phyloP scores from a whole-genome alignment of 2,113 vertebrate genomes.

The Pseudopodoces humilis region DNA sequence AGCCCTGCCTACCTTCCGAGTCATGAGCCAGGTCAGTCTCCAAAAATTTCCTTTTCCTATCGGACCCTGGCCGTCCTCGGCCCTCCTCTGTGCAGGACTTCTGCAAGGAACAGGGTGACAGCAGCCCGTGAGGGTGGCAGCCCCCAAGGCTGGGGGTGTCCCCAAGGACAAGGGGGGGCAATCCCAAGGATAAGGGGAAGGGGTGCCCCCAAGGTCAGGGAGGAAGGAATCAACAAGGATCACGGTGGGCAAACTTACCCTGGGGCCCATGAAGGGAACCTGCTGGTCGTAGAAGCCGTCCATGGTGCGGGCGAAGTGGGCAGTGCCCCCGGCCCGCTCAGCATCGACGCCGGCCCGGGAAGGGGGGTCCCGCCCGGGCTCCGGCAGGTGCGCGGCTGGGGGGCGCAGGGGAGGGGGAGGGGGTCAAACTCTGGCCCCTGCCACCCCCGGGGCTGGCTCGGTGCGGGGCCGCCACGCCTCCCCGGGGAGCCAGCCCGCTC shows the following conservation, averaged over 20 bases:
- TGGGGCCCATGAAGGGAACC: slow-evolving; percentile 92
- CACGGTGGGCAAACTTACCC: slow-evolving; percentile 77
- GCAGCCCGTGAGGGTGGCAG: not conserved
- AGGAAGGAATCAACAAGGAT: not conserved
- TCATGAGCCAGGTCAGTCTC: slow-evolving; percentile 94
- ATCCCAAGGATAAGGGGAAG: not conserved
- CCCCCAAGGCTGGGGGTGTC: not conserved
- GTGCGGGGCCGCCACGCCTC: not conserved
- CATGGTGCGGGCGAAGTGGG: slow-evolving; percentile 79
- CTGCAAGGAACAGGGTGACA: slow-evolving; percentile 34
- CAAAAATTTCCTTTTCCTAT: slow-evolving; percentile 93
- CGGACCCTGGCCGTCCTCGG: slow-evolving; percentile 76
- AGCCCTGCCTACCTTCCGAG: slow-evolving; percentile 87
- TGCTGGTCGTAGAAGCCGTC: slow-evolving; percentile 97
- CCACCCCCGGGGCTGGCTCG: not conserved
- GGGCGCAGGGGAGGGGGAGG: not conserved
- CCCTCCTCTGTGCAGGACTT: slow-evolving; percentile 81
- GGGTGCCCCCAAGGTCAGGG: not conserved
- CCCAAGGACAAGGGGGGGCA: not conserved
- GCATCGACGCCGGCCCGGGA: slow-evolving; percentile 73
- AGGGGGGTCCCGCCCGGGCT: slow-evolving; percentile 46
- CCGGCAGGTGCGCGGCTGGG: slow-evolving; percentile 43
- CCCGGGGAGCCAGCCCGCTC: not conserved
- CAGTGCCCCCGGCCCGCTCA: slow-evolving; percentile 68
- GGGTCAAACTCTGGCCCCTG: not conserved